Conservation (phyloP, 2,888 invertebrate genomes). For the Drosophila monieri region DNA sequence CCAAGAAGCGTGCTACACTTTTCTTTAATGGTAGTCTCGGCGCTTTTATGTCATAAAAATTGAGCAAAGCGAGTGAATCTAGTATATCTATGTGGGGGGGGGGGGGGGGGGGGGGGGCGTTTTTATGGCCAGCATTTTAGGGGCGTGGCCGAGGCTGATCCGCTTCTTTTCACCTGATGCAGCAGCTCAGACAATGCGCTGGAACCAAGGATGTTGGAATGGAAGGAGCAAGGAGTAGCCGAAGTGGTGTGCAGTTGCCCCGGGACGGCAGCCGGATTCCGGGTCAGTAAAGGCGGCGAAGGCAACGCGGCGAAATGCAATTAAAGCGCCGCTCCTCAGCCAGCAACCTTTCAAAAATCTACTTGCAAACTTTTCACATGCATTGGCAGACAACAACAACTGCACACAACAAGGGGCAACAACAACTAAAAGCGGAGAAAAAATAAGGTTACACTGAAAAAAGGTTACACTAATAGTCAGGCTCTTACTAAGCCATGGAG, state of each 20-base stretch:
- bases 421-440: background rate
- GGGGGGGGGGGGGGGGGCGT: constrained; percentile 11
- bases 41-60: constrained; percentile 74
- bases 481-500: background rate
- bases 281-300: constrained; percentile 17
- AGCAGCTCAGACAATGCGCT: constrained; percentile 69
- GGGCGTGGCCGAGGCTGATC: constrained; percentile 33
- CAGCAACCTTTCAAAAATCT: constrained; percentile 70
- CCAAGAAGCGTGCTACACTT: constrained; percentile 72
- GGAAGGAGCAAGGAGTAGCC: background rate
- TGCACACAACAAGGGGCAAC: background rate
- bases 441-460: background rate
- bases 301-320: constrained; percentile 68
- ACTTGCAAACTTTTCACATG: constrained; percentile 73
- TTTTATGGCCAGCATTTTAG: constrained; percentile 57
- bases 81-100: constrained; percentile 5
- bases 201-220: constrained; percentile 26
- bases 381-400: constrained; percentile 62
- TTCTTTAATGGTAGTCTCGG: constrained; percentile 71
- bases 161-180: constrained; percentile 56
- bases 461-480: background rate
- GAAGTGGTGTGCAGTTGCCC: constrained; percentile 13
- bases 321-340: constrained; percentile 66
- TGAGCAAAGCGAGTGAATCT: constrained; percentile 29
- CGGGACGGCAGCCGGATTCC: constrained; percentile 10